Percentiles rank a stretch among this genome's conserved stretches.
phyloP scores from a whole-genome alignment of 2,797 vertebrate species.

The Peromyscus nudipes region DNA sequence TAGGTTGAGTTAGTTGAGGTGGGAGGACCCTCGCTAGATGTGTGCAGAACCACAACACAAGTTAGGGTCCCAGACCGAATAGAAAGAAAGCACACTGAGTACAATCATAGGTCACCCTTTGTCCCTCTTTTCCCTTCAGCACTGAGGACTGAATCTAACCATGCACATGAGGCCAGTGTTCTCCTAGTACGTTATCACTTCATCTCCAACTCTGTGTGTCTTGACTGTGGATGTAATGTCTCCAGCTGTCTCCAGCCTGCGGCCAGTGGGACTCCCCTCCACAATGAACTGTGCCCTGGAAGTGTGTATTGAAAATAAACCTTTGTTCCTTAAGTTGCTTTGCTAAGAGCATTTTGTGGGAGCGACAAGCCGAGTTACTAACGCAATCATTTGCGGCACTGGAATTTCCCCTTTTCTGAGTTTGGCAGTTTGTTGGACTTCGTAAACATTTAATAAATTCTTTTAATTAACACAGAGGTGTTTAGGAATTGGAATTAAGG shows the following conservation, averaged over 20 bases:
- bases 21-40: not conserved
- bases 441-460: not conserved
- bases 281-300: not conserved
- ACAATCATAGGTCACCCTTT: not conserved
- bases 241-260: not conserved
- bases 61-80: not conserved
- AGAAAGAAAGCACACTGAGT: not conserved
- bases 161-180: not conserved
- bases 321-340: not conserved
- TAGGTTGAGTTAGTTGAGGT: not conserved
- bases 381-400: not conserved
- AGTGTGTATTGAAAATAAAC: not conserved
- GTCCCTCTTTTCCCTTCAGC: not conserved
- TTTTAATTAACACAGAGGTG: not conserved
- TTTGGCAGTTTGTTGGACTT: constrained; percentile 17
- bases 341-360: not conserved
- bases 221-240: not conserved
- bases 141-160: not conserved
- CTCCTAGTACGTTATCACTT: not conserved
- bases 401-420: not conserved
- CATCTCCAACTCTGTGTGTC: not conserved
- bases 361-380: not conserved
- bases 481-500: not conserved
- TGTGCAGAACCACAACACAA: not conserved
- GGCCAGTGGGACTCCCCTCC: not conserved